Base-by-base conservation (phyloP, 2,888 invertebrate genomes). In the Tetanocera ferruginea region DNA sequence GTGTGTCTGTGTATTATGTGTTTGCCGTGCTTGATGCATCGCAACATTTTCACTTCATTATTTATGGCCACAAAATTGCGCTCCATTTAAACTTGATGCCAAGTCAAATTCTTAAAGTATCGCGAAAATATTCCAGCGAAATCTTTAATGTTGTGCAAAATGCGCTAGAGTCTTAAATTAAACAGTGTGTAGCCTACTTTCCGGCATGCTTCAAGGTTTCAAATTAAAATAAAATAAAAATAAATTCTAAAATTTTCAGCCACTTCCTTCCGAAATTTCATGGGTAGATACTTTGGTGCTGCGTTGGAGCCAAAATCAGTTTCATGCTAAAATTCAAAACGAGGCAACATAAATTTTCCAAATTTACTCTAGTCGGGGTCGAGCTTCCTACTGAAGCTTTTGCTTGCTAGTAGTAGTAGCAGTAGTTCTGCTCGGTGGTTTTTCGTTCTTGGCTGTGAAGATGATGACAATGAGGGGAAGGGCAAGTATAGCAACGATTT, bases 1-100 rank as follows among this genome's bases (percentile, higher is more conserved):
- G 62, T 76, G 31, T 70, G 55, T 49, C 37, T 77, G 52, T 49
- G 52, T 51, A 67, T 83, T 84, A 81, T 83, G 82, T 83, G 81
- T 84, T 17, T 51, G 49, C 49, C 43, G 1, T 34, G 11, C 62
- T 25, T 66, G 25, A 25, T 64, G 55, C 57, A 8, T 28, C n/a
- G 23, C 49, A 17, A n/a, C 49, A 64, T 64, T 73, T 52, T 37
- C 25, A 51, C 64, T 74, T 28, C 31, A 64, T 64, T 64, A 64
- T 64, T 64, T 64, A 64, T 31, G 64, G 31, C 31, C 64, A 55
- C 64, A n/a, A 64, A 64, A 64, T 64, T 64, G 34, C 64, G 34
- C 23, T 31, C 31, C 31, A n/a, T 19, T 55, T 19, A 19, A n/a
- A n/a, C 23, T n/a, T 23, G 55, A n/a, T 55, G 55, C 55, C n/a